Conservation (phyloP, 2,797 vertebrate genomes). For the Cossypha heuglini region DNA sequence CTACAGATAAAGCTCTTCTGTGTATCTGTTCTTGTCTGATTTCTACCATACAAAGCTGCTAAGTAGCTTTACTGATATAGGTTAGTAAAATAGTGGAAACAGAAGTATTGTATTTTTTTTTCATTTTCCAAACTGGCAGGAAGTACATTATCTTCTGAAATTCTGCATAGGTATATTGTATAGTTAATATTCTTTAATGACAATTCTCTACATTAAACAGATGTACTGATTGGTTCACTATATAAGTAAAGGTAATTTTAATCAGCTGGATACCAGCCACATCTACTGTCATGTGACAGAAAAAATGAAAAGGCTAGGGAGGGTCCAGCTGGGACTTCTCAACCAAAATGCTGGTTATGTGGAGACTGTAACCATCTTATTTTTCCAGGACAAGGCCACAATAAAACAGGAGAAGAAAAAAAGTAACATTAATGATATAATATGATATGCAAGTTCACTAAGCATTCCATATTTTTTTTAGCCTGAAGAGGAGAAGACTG, state of each 20-base stretch:
- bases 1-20: neutral
- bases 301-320: neutral
- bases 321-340: neutral
- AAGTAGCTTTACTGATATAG: neutral
- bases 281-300: neutral
- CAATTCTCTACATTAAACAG: neutral
- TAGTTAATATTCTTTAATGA: neutral
- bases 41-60: neutral
- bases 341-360: neutral
- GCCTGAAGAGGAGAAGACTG: neutral
- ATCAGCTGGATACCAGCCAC: neutral
- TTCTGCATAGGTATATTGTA: neutral
- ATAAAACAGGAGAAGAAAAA: neutral
- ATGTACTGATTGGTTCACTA: neutral
- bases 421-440: neutral
- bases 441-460: neutral
- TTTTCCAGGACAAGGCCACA: neutral
- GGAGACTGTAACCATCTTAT: neutral
- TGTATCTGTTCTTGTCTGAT: neutral
- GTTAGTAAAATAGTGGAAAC: neutral
- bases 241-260: neutral
- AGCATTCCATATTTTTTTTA: neutral
- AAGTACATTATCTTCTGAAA: neutral
- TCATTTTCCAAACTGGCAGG: neutral
- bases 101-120: neutral